phyloP scores from a whole-genome alignment of 2,888 invertebrate species.

The Strigamia transsilvanica region DNA sequence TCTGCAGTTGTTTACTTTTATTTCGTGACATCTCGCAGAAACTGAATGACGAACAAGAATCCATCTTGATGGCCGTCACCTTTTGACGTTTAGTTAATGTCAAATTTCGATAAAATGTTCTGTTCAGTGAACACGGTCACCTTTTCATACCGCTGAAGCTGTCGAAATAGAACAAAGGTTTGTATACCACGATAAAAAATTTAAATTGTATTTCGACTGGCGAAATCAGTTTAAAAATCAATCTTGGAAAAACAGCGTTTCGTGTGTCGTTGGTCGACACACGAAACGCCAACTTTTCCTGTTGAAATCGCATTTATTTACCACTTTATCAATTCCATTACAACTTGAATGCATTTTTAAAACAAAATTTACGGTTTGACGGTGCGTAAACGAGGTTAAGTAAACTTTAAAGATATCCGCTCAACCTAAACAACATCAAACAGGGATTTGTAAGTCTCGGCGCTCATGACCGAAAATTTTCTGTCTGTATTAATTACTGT shows the following conservation, averaged over 20 bases:
- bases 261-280: neutral
- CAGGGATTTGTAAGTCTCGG: neutral
- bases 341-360: neutral
- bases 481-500: neutral
- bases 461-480: neutral
- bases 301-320: neutral
- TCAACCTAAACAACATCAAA: neutral
- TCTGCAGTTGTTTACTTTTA: neutral
- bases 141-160: slow-evolving; percentile 6
- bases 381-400: neutral
- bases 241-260: neutral
- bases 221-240: neutral
- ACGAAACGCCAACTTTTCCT: neutral
- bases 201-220: neutral
- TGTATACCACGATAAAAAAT: neutral
- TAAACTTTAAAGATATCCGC: neutral
- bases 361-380: neutral
- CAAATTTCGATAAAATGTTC: slow-evolving; percentile 40
- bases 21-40: slow-evolving; percentile 20
- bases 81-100: slow-evolving; percentile 35
- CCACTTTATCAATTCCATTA: neutral
- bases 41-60: slow-evolving; percentile 31
- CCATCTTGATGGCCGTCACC: slow-evolving; percentile 41
- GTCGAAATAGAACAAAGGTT: slow-evolving; percentile 8
- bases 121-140: neutral